Conservation (phyloP, 53 echinoderm and acorn worm species). For the Arbacia lixula region DNA sequence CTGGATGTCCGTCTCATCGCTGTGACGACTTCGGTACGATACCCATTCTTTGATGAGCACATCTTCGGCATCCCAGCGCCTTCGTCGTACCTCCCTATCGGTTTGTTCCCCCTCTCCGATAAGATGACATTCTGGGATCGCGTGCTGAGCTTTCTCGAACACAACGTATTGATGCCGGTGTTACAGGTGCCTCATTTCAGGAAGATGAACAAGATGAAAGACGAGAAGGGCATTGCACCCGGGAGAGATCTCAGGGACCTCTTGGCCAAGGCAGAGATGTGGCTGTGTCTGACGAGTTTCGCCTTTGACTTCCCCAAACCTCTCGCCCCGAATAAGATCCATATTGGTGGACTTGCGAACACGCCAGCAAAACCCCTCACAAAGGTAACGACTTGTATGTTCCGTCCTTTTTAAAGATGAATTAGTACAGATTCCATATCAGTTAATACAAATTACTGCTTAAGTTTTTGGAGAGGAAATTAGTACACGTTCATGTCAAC, state of each 20-base stretch:
- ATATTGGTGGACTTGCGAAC: neutral
- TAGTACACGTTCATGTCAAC: too few species aligned
- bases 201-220: conserved; percentile 12
- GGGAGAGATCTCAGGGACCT: conserved; percentile 11
- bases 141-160: neutral
- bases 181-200: too few species aligned
- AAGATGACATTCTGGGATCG: conserved; percentile 33
- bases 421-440: too few species aligned
- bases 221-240: conserved; percentile 19
- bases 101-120: conserved; percentile 10
- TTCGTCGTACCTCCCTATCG: conserved; percentile 21
- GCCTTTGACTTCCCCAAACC: conserved; percentile 36
- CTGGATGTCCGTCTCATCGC: conserved; percentile 6
- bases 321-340: neutral
- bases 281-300: conserved; percentile 7
- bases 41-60: conserved; percentile 35
- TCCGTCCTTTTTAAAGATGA: too few species aligned
- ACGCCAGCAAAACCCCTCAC: neutral
- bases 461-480: too few species aligned
- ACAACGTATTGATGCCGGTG: too few species aligned
- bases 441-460: too few species aligned
- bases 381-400: too few species aligned
- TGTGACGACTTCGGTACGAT: conserved; percentile 18
- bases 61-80: conserved; percentile 10
- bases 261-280: conserved; percentile 14